Percentiles rank a stretch among this genome's conserved stretches.
Evolutionary conservation across 2,888 invertebrate species (phyloP).

Genomic region (Dasysyrphus albostriatus): DNA sequence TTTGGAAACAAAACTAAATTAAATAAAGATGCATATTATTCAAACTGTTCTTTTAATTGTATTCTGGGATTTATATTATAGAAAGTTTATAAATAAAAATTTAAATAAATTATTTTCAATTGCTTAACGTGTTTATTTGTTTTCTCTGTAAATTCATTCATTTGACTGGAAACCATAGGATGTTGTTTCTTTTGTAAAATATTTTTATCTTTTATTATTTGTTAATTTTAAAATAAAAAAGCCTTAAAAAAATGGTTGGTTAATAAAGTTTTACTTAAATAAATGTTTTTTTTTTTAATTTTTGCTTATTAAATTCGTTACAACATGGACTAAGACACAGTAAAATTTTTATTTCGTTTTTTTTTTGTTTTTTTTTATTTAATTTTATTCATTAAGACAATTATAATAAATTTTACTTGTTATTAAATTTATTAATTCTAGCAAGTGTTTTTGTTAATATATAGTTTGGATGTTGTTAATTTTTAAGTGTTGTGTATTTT

Average conservation of each 20-base stretch:
- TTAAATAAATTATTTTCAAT: conserved; percentile 61
- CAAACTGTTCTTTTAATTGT: conserved; percentile 4
- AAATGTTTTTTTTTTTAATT: conserved; percentile 46
- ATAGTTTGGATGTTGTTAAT: conserved; percentile 68
- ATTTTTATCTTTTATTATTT: conserved; percentile 18
- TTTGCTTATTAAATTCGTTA: conserved; percentile 82
- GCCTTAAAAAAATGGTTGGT: conserved; percentile 21
- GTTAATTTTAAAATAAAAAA: conserved; percentile 45
- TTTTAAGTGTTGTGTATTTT: conserved; percentile 67
- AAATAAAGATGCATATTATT: conserved; percentile 40
- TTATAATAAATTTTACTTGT: conserved; percentile 74
- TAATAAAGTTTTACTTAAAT: conserved; percentile 46
- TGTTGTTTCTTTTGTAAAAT: conserved; percentile 56
- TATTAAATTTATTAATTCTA: conserved; percentile 59
- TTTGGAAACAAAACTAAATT: conserved; percentile 19
- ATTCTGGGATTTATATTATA: not conserved
- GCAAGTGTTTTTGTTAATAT: conserved; percentile 55
- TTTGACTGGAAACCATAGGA: conserved; percentile 74
- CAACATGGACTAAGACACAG: conserved; percentile 84
- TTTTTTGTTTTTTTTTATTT: conserved; percentile 46
- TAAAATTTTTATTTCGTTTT: conserved; percentile 79
- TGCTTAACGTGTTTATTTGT: conserved; percentile 54
- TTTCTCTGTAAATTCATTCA: conserved; percentile 67
- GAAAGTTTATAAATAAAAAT: conserved; percentile 31
- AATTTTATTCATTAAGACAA: conserved; percentile 63